Evolutionary conservation across 1,140 invertebrate genomes (phyloP).

Genomic region (Macrostomum lignano): DNA sequence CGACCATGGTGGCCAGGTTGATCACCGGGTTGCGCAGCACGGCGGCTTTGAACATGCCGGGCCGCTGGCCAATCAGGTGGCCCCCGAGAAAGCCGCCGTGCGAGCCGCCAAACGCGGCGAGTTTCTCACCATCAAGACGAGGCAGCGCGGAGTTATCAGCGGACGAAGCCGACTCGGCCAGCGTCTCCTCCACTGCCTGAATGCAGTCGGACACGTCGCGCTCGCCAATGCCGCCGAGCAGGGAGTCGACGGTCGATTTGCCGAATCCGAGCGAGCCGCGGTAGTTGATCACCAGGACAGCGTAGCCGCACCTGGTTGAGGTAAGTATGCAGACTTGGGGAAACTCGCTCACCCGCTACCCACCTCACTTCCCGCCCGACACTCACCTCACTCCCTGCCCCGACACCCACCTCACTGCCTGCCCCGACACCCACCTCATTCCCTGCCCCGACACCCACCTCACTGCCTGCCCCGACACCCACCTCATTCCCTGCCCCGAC

Average conservation of each 20-base stretch:
- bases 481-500: too few species aligned
- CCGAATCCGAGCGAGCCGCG: constrained; percentile 52
- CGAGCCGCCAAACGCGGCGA: constrained; percentile 38
- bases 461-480: too few species aligned
- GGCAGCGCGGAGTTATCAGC: too few species aligned
- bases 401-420: too few species aligned
- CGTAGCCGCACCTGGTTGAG: too few species aligned
- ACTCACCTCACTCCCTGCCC: too few species aligned
- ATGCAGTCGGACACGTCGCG: constrained; percentile 48
- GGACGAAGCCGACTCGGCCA: background rate
- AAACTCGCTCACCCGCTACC: too few species aligned
- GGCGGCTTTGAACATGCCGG: constrained; percentile 34
- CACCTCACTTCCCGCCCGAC: too few species aligned
- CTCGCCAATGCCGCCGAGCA: constrained; percentile 41
- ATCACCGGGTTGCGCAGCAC: constrained; percentile 41
- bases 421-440: too few species aligned
- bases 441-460: too few species aligned
- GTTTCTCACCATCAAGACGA: constrained; percentile 9
- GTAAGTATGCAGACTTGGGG: too few species aligned
- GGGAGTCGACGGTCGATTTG: constrained; percentile 36
- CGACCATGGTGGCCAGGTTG: constrained; percentile 33
- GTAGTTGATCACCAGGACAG: constrained; percentile 39
- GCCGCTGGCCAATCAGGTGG: constrained; percentile 47
- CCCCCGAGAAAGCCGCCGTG: constrained; percentile 57
- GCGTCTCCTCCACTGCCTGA: constrained; percentile 1